Evolutionary conservation across 2,888 invertebrate species (phyloP).

Genomic region (Mesochorus sp.): DNA sequence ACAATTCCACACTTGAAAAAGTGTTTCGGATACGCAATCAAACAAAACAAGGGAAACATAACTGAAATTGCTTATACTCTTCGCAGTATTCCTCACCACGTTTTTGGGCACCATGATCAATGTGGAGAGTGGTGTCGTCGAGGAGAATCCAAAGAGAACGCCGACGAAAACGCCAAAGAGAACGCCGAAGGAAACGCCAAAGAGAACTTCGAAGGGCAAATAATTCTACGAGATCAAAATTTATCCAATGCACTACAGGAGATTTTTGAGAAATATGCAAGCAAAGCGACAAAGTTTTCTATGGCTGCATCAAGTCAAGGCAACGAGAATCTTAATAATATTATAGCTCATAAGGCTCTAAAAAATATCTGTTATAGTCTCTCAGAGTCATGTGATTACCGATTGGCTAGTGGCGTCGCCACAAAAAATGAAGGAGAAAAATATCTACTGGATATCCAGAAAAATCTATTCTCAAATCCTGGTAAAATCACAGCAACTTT

Average conservation of each 20-base stretch:
- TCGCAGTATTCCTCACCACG: conserved; percentile 60
- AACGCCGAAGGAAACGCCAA: background rate
- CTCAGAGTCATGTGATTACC: conserved; percentile 41
- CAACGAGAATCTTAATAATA: conserved; percentile 62
- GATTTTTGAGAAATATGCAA: conserved; percentile 59
- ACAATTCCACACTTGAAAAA: conserved; percentile 61
- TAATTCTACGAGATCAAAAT: conserved; percentile 34
- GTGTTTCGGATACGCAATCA: conserved; percentile 64
- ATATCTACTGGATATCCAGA: conserved; percentile 13
- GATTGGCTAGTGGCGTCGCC: conserved; percentile 33
- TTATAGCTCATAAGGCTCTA: conserved; percentile 62
- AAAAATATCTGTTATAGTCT: conserved; percentile 55
- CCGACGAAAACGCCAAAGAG: conserved; percentile 6
- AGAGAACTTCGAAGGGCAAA: conserved; percentile 32
- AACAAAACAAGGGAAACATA: conserved; percentile 58
- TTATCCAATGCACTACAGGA: conserved; percentile 44
- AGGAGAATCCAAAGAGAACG: conserved; percentile 1
- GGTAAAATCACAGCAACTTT: conserved; percentile 5
- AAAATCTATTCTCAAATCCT: conserved; percentile 6
- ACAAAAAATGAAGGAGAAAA: conserved; percentile 51
- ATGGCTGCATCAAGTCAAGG: conserved; percentile 62
- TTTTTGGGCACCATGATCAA: conserved; percentile 61
- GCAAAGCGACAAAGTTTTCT: conserved; percentile 57
- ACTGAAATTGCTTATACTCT: conserved; percentile 50
- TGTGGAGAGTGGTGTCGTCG: conserved; percentile 63